A percentile compares a stretch with the other conserved stretches of the same genome.
These are phyloP conservation scores for Tinea semifulvella DNA, from an alignment of 2,888 invertebrate genomes.

Conservation along the genomic window DNA sequence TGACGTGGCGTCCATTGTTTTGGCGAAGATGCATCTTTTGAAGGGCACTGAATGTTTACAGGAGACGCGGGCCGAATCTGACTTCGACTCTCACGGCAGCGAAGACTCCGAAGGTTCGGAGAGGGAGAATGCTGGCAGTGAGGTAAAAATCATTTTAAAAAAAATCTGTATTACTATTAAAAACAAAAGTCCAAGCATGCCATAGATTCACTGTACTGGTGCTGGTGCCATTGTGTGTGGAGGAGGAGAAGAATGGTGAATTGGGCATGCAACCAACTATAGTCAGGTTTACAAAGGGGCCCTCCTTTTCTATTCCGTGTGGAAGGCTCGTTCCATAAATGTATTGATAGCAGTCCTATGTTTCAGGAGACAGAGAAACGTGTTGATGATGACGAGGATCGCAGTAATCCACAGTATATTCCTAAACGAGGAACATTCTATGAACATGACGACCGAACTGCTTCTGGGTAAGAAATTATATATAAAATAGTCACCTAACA, in stretches of 20 bases:
- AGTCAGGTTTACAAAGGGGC: no score
- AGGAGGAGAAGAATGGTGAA: no score
- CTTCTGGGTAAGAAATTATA: constrained; percentile 72
- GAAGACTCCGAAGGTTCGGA: constrained; percentile 66
- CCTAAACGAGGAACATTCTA: constrained; percentile 96
- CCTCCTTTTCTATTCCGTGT: no score
- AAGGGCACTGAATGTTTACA: constrained; percentile 40
- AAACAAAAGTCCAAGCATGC: no score
- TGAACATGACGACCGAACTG: constrained; percentile 93
- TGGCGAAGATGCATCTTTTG: constrained; percentile 43
- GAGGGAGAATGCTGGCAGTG: constrained; percentile 76
- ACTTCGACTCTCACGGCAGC: constrained; percentile 61
- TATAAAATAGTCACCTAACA: no score
- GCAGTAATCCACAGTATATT: constrained; percentile 96
- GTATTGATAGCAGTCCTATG: no score
- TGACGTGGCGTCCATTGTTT: constrained; percentile 2
- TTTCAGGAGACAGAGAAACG: constrained; percentile 72
- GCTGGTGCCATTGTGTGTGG: no score
- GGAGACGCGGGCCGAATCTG: constrained; percentile 53
- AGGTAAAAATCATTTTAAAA: constrained; percentile 68
- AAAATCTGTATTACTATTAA: no score
- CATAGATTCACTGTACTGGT: no score
- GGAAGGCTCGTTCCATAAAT: no score
- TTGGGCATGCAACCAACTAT: no score
- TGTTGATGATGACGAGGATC: constrained; percentile 92